Percentiles rank a stretch among this genome's conserved stretches.
These are phyloP conservation scores for Ptilorrhoa leucosticta DNA, from an alignment of 2,113 vertebrate species.

Conservation along the genomic window DNA sequence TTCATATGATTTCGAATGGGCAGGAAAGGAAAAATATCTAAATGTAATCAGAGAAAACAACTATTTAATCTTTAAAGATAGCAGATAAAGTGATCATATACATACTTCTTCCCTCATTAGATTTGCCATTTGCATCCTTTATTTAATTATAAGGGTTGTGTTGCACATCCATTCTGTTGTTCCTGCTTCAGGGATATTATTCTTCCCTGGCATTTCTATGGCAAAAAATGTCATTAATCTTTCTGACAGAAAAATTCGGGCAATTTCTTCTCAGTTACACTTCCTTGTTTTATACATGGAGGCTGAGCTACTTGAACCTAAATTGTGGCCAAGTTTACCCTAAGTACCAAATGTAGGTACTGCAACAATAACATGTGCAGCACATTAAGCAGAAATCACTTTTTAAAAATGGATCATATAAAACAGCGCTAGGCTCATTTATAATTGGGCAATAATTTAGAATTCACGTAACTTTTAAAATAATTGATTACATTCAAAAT, in stretches of 20 bases:
- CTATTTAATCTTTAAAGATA: background rate
- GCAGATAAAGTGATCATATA: background rate
- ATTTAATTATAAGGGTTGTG: background rate
- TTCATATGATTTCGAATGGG: background rate
- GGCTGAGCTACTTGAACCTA: background rate
- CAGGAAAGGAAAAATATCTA: background rate
- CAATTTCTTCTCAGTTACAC: background rate
- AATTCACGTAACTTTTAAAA: conserved; percentile 57
- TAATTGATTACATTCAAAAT: conserved; percentile 59
- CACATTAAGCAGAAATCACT: conserved; percentile 24
- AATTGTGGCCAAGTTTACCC: background rate
- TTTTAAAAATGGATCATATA: conserved; percentile 36
- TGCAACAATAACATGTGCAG: background rate
- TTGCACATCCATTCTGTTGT: background rate
- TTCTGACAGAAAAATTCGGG: background rate
- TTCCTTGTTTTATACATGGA: background rate
- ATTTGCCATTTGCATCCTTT: conserved; percentile 14
- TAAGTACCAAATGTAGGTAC: background rate
- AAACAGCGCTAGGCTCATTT: conserved; percentile 22
- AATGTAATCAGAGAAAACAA: conserved; percentile 8
- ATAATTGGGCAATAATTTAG: conserved; percentile 59
- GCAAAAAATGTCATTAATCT: background rate
- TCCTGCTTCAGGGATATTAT: background rate
- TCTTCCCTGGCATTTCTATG: background rate
- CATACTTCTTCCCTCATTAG: background rate